Base-by-base conservation (phyloP, 2,888 invertebrate genomes). In the Cheilosia vernalis region DNA sequence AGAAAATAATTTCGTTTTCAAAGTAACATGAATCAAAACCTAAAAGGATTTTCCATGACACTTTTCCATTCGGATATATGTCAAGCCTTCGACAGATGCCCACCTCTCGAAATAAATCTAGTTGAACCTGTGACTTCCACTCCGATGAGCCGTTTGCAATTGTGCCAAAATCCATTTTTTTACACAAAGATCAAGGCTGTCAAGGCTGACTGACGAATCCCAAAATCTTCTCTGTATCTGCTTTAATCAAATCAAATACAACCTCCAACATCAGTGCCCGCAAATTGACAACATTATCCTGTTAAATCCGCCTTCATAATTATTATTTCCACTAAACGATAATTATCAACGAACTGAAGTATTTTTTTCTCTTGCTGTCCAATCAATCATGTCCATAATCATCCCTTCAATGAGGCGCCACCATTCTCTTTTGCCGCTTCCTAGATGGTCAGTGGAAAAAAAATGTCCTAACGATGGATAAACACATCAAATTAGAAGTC, bases 361-460 rank as follows among this genome's bases (percentile, higher is more conserved):
- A 9, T 30, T 81, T 61, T 73, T 51, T 24, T 51, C 15, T 24
- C 4, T 51, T 24, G 24, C 15, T 89, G 90, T 89, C 89, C 90
- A 90, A 90, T 90, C 90, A 90, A 90, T 90, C 90, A 90, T 87
- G 86, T 81, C 86, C 85, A 72, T 87, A 87, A 87, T 88, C 87
- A 78, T 70, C 74, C 80, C 49, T 55, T 67, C 53, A 78, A 69
- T 61, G 37, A 27, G 19, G 53, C 15, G 40, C 42, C 10, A 33
- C 21, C 42, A 61, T 47, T 42, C 30, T 10, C 60, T 15, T 13
- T 15, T 13, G 10, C 3, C 13, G 30, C 10, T 27, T 49, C 27
- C 4, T 30, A 13, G 27, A 73, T 60, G 79, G 73, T 69, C 64
- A 79, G 40, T 1, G n/a, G 19, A 9, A 15, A 19, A 58, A 40